Percentiles rank a stretch among this genome's conserved stretches.
These are phyloP conservation scores for Nerophis ophidion DNA, from an alignment of 2,113 vertebrate genomes.

Conservation along the genomic window DNA sequence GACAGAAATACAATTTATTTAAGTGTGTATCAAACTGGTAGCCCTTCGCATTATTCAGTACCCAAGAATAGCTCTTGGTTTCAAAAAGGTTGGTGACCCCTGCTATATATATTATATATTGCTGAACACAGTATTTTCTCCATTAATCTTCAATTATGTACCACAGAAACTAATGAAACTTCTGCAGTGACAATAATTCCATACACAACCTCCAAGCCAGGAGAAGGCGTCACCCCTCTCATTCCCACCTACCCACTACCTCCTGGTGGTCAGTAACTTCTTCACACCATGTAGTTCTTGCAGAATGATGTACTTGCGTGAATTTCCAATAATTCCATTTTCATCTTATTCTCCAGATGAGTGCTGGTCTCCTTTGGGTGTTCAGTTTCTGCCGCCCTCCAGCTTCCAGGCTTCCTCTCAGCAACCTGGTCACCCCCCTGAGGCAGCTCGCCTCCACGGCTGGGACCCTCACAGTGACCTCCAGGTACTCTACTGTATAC, in stretches of 20 bases:
- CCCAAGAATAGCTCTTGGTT: too few species aligned
- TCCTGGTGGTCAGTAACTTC: conserved; percentile 66
- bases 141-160: neutral
- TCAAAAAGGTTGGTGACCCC: too few species aligned
- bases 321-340: neutral
- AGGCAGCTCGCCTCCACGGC: conserved; percentile 54
- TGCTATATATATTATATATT: neutral
- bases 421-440: conserved; percentile 57
- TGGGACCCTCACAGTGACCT: conserved; percentile 40
- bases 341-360: conserved; percentile 56
- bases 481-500: conserved; percentile 38
- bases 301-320: neutral
- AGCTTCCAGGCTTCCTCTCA: conserved; percentile 62
- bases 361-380: conserved; percentile 76
- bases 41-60: too few species aligned
- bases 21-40: too few species aligned
- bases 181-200: conserved; percentile 37
- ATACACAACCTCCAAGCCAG: conserved; percentile 35
- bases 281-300: neutral
- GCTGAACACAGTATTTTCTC: neutral
- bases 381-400: conserved; percentile 61
- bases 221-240: conserved; percentile 35
- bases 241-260: conserved; percentile 76
- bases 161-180: conserved; percentile 43
- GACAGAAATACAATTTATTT: too few species aligned